phyloP scores from a whole-genome alignment of 2,797 vertebrate genomes.

The Rhadinocentrus ornatus region DNA sequence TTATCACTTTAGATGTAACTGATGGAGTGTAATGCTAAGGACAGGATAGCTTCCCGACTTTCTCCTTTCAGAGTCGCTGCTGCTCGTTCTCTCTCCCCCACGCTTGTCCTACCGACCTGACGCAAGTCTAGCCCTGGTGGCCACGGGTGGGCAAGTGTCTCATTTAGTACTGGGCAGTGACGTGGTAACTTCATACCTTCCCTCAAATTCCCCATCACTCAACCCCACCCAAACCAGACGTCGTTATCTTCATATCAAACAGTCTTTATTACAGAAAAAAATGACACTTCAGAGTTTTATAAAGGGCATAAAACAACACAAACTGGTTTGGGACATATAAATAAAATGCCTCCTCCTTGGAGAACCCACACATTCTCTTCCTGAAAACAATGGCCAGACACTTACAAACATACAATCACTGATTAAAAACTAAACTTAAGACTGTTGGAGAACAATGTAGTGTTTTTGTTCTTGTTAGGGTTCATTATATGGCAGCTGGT shows the following conservation, averaged over 20 bases:
- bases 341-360: constrained; percentile 68
- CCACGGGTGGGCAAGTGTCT: constrained; percentile 50
- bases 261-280: constrained; percentile 79
- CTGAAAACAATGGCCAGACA: constrained; percentile 14
- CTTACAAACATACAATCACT: constrained; percentile 17
- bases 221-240: constrained; percentile 4
- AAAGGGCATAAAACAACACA: constrained; percentile 44
- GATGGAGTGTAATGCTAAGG: constrained; percentile 7
- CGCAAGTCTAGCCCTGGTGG: constrained; percentile 73
- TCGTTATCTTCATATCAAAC: constrained; percentile 42
- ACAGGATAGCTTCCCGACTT: constrained; percentile 25
- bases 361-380: constrained; percentile 42
- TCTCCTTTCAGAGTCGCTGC: constrained; percentile 15
- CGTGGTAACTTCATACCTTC: constrained; percentile 65
- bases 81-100: constrained; percentile 25
- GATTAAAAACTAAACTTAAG: constrained; percentile 15
- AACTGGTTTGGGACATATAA: constrained; percentile 70
- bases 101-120: constrained; percentile 72
- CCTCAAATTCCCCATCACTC: constrained; percentile 23
- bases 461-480: background rate
- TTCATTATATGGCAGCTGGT: background rate
- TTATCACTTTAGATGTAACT: constrained; percentile 10
- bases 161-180: constrained; percentile 78
- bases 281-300: constrained; percentile 46
- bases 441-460: constrained; percentile 1